These are phyloP conservation scores for Neelides folsomi DNA, from an alignment of 2,888 invertebrate species.

Conservation along the genomic window DNA sequence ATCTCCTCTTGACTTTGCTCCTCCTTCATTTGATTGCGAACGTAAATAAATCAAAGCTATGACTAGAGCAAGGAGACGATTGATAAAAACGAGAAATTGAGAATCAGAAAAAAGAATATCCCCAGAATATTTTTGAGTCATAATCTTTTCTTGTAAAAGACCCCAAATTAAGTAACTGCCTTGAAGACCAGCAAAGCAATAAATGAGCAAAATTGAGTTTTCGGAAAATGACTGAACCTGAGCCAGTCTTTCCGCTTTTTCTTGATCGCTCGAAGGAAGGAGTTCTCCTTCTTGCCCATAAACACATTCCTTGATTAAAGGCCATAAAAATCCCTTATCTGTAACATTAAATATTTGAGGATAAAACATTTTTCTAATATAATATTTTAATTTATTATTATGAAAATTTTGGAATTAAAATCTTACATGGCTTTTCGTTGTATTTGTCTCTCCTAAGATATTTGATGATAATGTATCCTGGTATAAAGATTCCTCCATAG, in stretches of 20 bases:
- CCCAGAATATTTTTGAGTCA: constrained; percentile 67
- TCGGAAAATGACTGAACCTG: constrained; percentile 15
- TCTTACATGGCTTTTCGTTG: constrained; percentile 59
- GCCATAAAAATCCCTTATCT: constrained; percentile 32
- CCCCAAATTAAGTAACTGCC: constrained; percentile 90
- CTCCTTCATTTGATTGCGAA: constrained; percentile 36
- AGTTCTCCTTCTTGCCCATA: constrained; percentile 29
- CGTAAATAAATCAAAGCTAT: constrained; percentile 54
- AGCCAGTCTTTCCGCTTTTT: constrained; percentile 5
- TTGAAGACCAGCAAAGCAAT: constrained; percentile 81
- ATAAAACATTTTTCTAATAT: background rate
- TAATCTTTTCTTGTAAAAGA: constrained; percentile 91
- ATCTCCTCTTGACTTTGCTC: constrained; percentile 52
- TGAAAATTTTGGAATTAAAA: background rate
- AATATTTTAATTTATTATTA: background rate
- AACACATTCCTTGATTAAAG: constrained; percentile 25
- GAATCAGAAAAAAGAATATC: constrained; percentile 68
- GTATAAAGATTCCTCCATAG: constrained; percentile 75
- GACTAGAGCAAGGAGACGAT: constrained; percentile 72
- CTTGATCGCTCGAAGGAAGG: constrained; percentile 9
- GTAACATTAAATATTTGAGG: background rate
- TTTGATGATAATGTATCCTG: constrained; percentile 67
- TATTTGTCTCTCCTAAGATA: constrained; percentile 66
- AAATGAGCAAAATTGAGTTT: constrained; percentile 49
- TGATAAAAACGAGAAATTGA: constrained; percentile 91